Base-by-base conservation (phyloP, 2,113 vertebrate species). In the Perca flavescens region DNA sequence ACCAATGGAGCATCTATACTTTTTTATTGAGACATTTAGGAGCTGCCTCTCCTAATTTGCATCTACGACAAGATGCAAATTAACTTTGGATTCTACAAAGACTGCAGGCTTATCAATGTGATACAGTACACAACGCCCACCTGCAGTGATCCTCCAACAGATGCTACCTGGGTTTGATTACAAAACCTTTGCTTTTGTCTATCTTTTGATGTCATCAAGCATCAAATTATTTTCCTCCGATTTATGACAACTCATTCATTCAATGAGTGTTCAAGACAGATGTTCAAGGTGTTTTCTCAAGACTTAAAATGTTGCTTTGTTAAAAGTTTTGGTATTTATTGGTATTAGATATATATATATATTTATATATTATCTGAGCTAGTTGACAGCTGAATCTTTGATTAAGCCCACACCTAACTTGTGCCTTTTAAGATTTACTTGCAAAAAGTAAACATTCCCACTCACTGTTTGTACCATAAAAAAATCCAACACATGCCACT, bases 1-100 rank as follows among this genome's bases (percentile, higher is more conserved):
- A 78, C 40, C 47, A 68, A 46, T 25, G 57, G 31, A 22, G 21
- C 25, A 4, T 57, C 22, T 6, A 19, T 8, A 15, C 3, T 12
- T 21, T 46, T 80, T 80, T 28, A 61, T 22, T 80, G n/a, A 84
- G 66, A 34, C 25, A 50, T 68, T 76, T 34, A 64, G 1, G n/a
- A 81, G 15, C 54, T 70, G 49, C 2, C 3, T 73, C 47, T 65
- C 28, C 43, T 0, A 16, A 21, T 73, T 47, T 15, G 21, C 58
- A 67, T 79, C 68, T 53, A 36, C 43, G 21, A 74, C 19, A n/a
- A 52, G 49, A 25, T 25, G 34, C 53, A 66, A 65, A 77, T 70
- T 65, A 70, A 60, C 47, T 34, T 50, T 50, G 12, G 56, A 61
- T 46, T 77, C n/a, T 49, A 61, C 69, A 49, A 74, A 79, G 58